Base-by-base conservation (phyloP, 2,797 vertebrate species). In the Malurus leucopterus region DNA sequence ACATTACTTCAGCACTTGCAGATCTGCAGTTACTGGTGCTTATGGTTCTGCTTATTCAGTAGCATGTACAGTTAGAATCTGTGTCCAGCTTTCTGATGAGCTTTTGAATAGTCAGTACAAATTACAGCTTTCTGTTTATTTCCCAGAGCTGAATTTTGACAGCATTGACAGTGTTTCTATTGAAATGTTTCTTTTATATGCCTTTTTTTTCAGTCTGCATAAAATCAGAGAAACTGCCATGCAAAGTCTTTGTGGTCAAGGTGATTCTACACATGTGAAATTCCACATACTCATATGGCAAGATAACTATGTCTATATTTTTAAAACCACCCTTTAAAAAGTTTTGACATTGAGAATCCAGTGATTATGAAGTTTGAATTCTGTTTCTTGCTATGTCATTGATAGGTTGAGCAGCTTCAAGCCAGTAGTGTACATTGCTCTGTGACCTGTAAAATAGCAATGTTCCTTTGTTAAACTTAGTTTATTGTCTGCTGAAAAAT, bases 41-140 rank as follows among this genome's bases (percentile, higher is more conserved):
- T 91, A 77, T 87, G 51, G 64, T 68, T 79, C 69, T 91, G 71
- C 36, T 71, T 85, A 32, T 88, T 92, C 68, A 77, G 40, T 93
- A 84, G 78, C 19, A 3, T 58, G 32, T 92, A 49, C 46, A 34
- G 59, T 86, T 74, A 62, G 43, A 85, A 68, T 73, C 29, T 74
- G 41, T 84, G 13, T 87, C 59, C 71, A 76, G 32, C 36, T 78
- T 70, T 74, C 72, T 67, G 62, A 53, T 88, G 82, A 93, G 51
- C 24, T 88, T 89, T 68, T 81, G 29, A 75, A 32, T 64, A 58
- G 36, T 54, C 59, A 65, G 8, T 81, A 61, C 17, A 82, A 72
- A 43, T 41, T 11, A 30, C 9, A 71, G 38, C 32, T 86, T 84
- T 76, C 44, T 77, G 13, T 59, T 89, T 84, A 41, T 76, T 93